A percentile compares a stretch with the other conserved stretches of the same genome.
These are phyloP conservation scores for Oryzias melastigma DNA, from an alignment of 2,113 vertebrate species.

Conservation along the genomic window DNA sequence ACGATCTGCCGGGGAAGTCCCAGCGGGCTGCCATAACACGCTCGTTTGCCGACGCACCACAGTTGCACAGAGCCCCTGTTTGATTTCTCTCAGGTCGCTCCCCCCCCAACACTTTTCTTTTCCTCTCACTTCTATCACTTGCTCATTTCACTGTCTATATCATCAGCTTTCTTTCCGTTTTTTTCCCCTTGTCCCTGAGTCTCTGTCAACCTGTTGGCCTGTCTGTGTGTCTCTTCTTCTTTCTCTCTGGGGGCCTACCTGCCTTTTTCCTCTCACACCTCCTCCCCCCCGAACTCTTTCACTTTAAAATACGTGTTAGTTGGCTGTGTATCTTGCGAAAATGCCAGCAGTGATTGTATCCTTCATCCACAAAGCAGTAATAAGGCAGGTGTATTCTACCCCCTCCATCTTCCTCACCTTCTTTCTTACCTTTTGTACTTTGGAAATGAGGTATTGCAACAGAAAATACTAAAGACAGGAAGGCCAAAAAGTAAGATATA, in stretches of 20 bases:
- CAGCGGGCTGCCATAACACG: slow-evolving; percentile 76
- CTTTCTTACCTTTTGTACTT: slow-evolving; percentile 37
- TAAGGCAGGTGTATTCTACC: slow-evolving; percentile 55
- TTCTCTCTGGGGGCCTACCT: slow-evolving; percentile 39
- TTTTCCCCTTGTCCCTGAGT: slow-evolving; percentile 43
- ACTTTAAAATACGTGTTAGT: slow-evolving; percentile 64
- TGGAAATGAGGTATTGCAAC: slow-evolving; percentile 46
- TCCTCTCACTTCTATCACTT: slow-evolving; percentile 64
- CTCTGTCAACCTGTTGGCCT: slow-evolving; percentile 57
- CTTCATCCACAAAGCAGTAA: slow-evolving; percentile 68
- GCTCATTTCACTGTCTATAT: slow-evolving; percentile 64
- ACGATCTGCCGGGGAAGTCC: slow-evolving; percentile 77
- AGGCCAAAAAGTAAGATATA: slow-evolving; percentile 26
- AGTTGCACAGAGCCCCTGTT: slow-evolving; percentile 71
- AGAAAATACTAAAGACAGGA: slow-evolving; percentile 51
- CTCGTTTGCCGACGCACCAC: slow-evolving; percentile 76
- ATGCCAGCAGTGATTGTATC: slow-evolving; percentile 71
- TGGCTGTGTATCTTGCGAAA: slow-evolving; percentile 60
- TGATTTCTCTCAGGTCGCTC: slow-evolving; percentile 79
- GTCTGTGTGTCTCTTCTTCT: slow-evolving; percentile 46
- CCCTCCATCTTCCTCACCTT: slow-evolving; percentile 47
- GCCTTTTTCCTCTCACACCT: slow-evolving; percentile 43
- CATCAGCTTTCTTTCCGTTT: slow-evolving; percentile 49
- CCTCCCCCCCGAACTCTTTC: slow-evolving; percentile 37
- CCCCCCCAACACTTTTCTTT: slow-evolving; percentile 57